These are phyloP conservation scores for Erpetoichthys calabaricus DNA, from an alignment of 2,797 vertebrate species.

Conservation along the genomic window DNA sequence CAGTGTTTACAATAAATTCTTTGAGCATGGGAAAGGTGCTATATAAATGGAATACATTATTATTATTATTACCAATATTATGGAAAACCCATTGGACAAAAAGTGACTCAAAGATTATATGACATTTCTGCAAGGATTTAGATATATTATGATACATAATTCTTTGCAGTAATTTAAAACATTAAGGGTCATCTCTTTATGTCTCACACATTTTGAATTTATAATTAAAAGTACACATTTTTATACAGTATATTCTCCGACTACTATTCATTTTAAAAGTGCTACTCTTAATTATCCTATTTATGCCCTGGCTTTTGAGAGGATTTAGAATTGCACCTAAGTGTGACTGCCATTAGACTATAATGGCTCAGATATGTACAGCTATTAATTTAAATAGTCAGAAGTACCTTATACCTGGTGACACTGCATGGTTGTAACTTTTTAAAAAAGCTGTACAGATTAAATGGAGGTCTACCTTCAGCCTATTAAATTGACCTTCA, in stretches of 20 bases:
- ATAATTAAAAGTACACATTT: conserved; percentile 32
- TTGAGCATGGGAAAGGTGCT: too few relatives aligned
- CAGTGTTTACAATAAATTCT: too few relatives aligned
- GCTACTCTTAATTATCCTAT: conserved; percentile 27
- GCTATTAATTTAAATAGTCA: conserved; percentile 40
- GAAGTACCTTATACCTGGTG: conserved; percentile 25
- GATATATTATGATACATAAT: too few relatives aligned
- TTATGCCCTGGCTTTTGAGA: conserved; percentile 27
- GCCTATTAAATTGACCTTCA: too few relatives aligned
- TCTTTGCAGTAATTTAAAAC: too few relatives aligned
- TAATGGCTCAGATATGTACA: conserved; percentile 27
- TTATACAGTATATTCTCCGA: conserved; percentile 17
- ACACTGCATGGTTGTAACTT: conserved; percentile 7
- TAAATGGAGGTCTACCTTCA: conserved; percentile 22
- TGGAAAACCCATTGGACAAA: too few relatives aligned
- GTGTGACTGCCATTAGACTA: conserved; percentile 26
- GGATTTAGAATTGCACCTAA: conserved; percentile 18
- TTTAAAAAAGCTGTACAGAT: conserved; percentile 22
- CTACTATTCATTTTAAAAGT: conserved; percentile 30
- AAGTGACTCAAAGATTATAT: too few relatives aligned
- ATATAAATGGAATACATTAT: too few relatives aligned
- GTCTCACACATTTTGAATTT: conserved; percentile 13
- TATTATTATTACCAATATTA: too few relatives aligned
- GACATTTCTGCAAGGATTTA: too few relatives aligned
- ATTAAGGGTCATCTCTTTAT: neutral